Base-by-base conservation (phyloP, 2,113 vertebrate genomes). In the Mus spicilegus region DNA sequence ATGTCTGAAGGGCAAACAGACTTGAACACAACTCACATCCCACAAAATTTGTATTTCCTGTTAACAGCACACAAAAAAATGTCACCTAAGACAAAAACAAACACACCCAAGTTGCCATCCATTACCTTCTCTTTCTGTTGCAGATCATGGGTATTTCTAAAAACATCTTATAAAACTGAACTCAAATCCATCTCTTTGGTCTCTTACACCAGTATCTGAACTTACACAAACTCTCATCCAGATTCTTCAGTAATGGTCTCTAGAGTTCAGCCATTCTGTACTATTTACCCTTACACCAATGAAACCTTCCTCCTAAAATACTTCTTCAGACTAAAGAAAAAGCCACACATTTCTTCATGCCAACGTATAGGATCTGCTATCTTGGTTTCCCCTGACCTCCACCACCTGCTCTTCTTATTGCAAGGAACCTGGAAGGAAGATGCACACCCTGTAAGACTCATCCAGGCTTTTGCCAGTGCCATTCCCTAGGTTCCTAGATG, bases 1-100 rank as follows among this genome's bases (percentile, higher is more conserved):
- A 87, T 39, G 8, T 26, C 69, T 49, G 46, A 85, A 26, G 4
- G 72, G 28, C 20, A 93, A 94, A 96, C 63, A 93, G 92, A 96
- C 63, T 39, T n/a, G 94, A 93, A 93, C 69, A 94, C 78, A 96
- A 94, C 26, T 10, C 75, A 76, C 12, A 94, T 10, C 20, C 3
- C 89, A 95, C 16, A 93, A 63, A 91, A 87, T 33, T 51, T n/a
- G 54, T 85, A 80, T 80, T 95, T 95, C 20, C 58, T 97, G n/a
- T 77, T 70, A 17, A 84, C 33, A 58, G 65, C 26, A 5, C 0
- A n/a, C 70, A 96, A 72, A 20, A 96, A 72, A 5, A 2, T 39
- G 46, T 77, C 56, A 94, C 46, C 4, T 58, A 85, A 86, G 76
- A n/a, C 75, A 96, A 87, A 87, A 96, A 42, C 56, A 96, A 87